Conservation (phyloP, 2,888 invertebrate species). For the Galeruca laticollis region DNA sequence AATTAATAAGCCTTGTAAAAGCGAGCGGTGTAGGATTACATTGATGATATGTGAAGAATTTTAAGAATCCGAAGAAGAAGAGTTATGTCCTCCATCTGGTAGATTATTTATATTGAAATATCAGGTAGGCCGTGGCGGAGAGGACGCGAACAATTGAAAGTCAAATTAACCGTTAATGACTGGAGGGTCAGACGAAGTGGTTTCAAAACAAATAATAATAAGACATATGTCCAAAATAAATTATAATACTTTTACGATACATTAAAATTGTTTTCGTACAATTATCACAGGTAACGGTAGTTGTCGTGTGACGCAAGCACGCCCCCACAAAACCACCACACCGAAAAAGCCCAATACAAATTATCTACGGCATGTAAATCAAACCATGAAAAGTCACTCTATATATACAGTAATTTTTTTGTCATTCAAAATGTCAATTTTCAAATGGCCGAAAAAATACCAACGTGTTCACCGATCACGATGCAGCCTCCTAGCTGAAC, state of each 20-base stretch:
- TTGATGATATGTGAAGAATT: constrained; percentile 55
- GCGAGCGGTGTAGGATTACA: constrained; percentile 58
- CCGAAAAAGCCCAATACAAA: too few relatives aligned
- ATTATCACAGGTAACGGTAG: too few relatives aligned
- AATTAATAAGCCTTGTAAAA: constrained; percentile 60
- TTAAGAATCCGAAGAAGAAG: constrained; percentile 51
- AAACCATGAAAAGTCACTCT: too few relatives aligned
- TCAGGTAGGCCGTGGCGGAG: constrained; percentile 35
- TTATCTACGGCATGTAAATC: too few relatives aligned
- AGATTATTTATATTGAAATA: constrained; percentile 41
- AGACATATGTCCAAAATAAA: neutral
- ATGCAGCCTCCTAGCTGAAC: too few relatives aligned
- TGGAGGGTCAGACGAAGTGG: constrained; percentile 12
- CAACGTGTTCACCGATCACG: too few relatives aligned
- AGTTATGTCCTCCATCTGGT: constrained; percentile 46
- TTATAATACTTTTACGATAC: neutral
- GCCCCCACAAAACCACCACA: too few relatives aligned
- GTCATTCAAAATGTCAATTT: too few relatives aligned
- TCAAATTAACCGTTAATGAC: constrained; percentile 30
- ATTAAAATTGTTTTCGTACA: too few relatives aligned
- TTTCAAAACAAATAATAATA: constrained; percentile 5
- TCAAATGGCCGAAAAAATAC: too few relatives aligned
- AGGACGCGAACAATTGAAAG: constrained; percentile 38
- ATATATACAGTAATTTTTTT: too few relatives aligned
- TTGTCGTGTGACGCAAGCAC: too few relatives aligned